phyloP scores from a whole-genome alignment of 2,797 vertebrate species.

The Bovichtus diacanthus region DNA sequence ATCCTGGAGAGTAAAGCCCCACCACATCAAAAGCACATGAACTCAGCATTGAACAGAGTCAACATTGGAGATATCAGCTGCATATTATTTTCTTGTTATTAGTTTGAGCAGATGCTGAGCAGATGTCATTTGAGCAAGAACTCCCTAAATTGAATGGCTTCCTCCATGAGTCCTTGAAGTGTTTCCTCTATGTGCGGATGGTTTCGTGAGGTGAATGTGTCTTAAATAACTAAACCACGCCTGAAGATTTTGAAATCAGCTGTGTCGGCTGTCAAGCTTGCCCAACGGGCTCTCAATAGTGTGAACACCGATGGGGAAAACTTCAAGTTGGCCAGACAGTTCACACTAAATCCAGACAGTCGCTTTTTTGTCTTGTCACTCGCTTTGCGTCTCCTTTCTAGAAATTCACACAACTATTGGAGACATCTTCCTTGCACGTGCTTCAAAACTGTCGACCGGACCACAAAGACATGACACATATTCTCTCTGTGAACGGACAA shows the following conservation, averaged over 20 bases:
- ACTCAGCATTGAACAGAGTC: not conserved
- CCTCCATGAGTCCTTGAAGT: not conserved
- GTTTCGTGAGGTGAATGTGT: not conserved
- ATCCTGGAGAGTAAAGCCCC: not conserved
- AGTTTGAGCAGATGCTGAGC: not conserved
- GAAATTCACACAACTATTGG: constrained; percentile 39
- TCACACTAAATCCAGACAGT: constrained; percentile 37
- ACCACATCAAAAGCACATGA: not conserved
- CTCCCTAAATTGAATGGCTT: not conserved
- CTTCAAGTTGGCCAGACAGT: constrained; percentile 32
- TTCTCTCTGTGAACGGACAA: constrained; percentile 15
- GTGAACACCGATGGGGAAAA: constrained; percentile 31
- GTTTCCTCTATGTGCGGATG: not conserved
- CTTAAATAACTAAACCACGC: constrained; percentile 9
- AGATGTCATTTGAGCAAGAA: constrained; percentile 10
- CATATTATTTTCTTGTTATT: not conserved
- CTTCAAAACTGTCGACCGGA: constrained; percentile 48
- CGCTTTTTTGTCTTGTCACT: constrained; percentile 48
- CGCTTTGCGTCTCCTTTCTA: constrained; percentile 18
- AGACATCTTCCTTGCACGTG: constrained; percentile 33
- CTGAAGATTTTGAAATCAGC: constrained; percentile 18
- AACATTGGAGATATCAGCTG: not conserved
- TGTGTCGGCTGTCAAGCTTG: constrained; percentile 1
- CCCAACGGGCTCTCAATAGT: constrained; percentile 45
- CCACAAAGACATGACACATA: constrained; percentile 17